These are phyloP conservation scores for Scalopus aquaticus DNA, from an alignment of 2,113 vertebrate genomes.

Conservation along the genomic window DNA sequence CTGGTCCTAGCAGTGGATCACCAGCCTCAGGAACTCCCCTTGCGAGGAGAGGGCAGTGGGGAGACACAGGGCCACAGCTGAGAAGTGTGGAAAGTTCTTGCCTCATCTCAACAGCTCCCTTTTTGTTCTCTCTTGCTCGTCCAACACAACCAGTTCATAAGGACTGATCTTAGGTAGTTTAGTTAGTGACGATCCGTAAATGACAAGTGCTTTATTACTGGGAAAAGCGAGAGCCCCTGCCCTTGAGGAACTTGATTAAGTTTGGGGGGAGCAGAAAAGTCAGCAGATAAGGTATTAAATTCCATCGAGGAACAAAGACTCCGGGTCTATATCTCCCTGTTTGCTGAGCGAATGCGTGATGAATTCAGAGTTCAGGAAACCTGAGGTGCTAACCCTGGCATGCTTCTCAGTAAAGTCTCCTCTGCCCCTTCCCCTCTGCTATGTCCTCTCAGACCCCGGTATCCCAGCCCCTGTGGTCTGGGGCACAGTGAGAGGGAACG, in stretches of 20 bases:
- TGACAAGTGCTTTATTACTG: background rate
- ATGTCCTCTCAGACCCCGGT: background rate
- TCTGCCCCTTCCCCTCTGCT: too few relatives aligned
- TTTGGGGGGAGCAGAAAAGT: background rate
- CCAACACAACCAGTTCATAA: background rate
- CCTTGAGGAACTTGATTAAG: background rate
- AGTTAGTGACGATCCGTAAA: background rate
- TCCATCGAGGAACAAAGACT: background rate
- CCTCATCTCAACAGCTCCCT: background rate
- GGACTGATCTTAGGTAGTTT: background rate
- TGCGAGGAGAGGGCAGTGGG: fast-evolving
- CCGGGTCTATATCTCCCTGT: background rate
- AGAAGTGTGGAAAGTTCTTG: background rate
- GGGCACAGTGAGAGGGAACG: background rate
- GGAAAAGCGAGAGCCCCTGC: background rate
- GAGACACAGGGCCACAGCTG: background rate
- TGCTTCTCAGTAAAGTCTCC: background rate
- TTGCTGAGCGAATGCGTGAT: background rate
- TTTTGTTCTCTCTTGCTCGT: background rate
- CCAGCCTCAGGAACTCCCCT: too few relatives aligned
- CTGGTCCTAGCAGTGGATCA: background rate
- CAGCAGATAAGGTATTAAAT: background rate
- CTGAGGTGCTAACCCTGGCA: background rate
- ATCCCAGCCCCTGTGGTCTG: too few relatives aligned
- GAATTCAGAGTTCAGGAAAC: background rate